phyloP scores from a whole-genome alignment of 2,888 invertebrate genomes.

The Synergus itoensis region DNA sequence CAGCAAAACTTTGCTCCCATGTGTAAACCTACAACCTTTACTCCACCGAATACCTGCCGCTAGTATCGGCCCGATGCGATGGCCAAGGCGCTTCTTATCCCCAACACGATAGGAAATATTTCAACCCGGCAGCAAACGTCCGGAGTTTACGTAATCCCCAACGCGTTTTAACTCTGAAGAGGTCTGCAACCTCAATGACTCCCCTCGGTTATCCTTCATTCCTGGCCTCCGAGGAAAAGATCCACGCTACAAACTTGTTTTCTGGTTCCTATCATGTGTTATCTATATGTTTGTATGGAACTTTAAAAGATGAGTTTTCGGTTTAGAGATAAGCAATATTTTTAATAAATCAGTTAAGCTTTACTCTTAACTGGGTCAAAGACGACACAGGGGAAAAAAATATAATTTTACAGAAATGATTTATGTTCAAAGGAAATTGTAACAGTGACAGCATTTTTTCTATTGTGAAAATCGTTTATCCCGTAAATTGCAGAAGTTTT shows the following conservation, averaged over 20 bases:
- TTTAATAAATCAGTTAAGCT: neutral
- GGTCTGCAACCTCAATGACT: constrained; percentile 38
- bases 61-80: constrained; percentile 35
- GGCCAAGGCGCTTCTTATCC: constrained; percentile 38
- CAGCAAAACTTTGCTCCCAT: constrained; percentile 72
- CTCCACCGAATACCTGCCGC: constrained; percentile 28
- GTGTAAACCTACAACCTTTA: constrained; percentile 60
- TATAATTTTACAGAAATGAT: too few relatives aligned
- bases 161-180: constrained; percentile 67
- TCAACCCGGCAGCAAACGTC: constrained; percentile 64
- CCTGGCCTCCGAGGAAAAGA: constrained; percentile 6
- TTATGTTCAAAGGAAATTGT: too few relatives aligned
- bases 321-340: neutral
- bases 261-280: neutral
- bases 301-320: neutral
- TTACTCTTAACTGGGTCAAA: neutral
- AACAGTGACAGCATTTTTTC: too few relatives aligned
- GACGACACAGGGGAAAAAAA: too few relatives aligned
- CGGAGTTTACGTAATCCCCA: constrained; percentile 69
- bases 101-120: constrained; percentile 69
- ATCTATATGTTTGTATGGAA: neutral
- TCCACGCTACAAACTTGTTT: constrained; percentile 27
- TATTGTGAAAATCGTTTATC: too few relatives aligned
- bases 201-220: constrained; percentile 33
- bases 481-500: too few relatives aligned